Conservation (phyloP, 1,140 invertebrate species). For the Ladona fulva region DNA sequence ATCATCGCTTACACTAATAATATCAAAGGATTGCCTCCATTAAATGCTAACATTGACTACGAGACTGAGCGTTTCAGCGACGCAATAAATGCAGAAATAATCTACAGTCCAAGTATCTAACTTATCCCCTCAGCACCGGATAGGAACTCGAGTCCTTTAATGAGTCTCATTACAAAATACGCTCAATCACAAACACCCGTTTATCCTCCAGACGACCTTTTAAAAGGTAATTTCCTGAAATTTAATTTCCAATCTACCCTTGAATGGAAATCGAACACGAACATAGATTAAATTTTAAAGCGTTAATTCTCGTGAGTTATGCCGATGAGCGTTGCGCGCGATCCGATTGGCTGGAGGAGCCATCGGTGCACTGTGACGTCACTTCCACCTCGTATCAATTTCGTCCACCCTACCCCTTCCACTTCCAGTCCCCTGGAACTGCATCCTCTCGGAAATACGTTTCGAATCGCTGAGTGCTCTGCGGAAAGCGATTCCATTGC, state of each 20-base stretch:
- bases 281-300: not conserved
- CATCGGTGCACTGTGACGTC: not conserved
- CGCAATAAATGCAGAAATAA: no score
- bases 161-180: not conserved
- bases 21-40: no score
- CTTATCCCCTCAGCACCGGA: no score
- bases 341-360: not conserved
- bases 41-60: no score
- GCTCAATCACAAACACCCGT: not conserved
- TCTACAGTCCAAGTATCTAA: no score
- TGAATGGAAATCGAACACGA: not conserved
- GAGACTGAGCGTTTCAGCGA: no score
- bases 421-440: not conserved
- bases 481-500: constrained; percentile 2
- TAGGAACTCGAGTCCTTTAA: not conserved
- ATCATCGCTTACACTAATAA: no score
- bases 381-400: constrained; percentile 5
- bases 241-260: not conserved
- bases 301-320: not conserved
- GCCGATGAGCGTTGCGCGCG: not conserved
- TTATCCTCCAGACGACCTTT: not conserved
- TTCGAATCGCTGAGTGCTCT: not conserved
- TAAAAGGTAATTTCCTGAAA: constrained; percentile 6
- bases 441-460: constrained; percentile 3
- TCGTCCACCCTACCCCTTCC: not conserved